Conservation (phyloP, 2,113 vertebrate species). For the Cebus imitator region DNA sequence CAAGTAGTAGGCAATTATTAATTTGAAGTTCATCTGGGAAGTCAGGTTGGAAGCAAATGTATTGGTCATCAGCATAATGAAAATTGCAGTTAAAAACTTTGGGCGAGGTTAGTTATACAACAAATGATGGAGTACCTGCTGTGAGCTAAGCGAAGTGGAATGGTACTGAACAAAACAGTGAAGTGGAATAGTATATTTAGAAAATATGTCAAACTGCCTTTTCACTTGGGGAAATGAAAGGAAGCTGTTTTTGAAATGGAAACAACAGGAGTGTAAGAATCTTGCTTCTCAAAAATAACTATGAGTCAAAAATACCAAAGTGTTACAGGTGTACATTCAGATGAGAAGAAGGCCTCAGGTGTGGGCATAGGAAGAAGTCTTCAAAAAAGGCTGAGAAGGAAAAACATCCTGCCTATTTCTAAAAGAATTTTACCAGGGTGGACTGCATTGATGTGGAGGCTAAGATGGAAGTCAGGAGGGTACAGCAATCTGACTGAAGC, state of each 20-base stretch:
- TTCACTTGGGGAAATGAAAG: slow-evolving; percentile 20
- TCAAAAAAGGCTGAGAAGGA: not conserved
- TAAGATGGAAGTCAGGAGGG: not conserved
- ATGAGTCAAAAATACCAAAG: not conserved
- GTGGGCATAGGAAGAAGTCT: not conserved
- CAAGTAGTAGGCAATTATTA: not conserved
- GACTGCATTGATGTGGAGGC: not conserved
- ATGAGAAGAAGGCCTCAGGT: not conserved
- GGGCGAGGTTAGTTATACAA: not conserved
- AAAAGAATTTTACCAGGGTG: not conserved
- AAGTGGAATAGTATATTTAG: not conserved
- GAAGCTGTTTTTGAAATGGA: slow-evolving; percentile 34
- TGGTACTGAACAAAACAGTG: not conserved
- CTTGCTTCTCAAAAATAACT: slow-evolving; percentile 16
- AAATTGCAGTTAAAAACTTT: not conserved
- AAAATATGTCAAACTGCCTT: slow-evolving; percentile 12
- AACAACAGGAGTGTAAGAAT: not conserved
- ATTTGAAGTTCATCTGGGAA: slow-evolving; percentile 36
- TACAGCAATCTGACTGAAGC: not conserved
- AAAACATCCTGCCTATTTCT: not conserved
- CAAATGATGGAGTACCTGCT: not conserved
- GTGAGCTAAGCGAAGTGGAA: not conserved
- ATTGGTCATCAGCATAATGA: not conserved
- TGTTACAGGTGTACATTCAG: not conserved
- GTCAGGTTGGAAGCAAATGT: not conserved